Base-by-base conservation (phyloP, 2,113 vertebrate species). In the Bagarius yarrelli region DNA sequence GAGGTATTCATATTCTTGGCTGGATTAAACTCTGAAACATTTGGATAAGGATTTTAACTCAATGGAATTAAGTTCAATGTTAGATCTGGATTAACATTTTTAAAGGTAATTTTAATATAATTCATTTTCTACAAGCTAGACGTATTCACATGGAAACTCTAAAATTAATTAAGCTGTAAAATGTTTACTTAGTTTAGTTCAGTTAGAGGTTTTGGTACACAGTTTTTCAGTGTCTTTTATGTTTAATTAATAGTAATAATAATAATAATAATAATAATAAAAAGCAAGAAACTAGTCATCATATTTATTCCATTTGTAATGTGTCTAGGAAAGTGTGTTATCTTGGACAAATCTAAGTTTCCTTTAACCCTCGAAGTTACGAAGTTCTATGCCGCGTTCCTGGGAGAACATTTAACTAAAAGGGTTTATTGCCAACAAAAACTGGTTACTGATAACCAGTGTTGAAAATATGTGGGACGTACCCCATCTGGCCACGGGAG, bases 11-110 rank as follows among this genome's bases (percentile, higher is more conserved):
- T 66, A 66, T 66, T 66, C 30, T 66, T 36, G 32, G 18, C 63
- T 36, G 32, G 63, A 66, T 66, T 66, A 36, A 66, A 66, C 63
- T 32, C 32, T 66, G 32, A 66, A 36, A 19, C 63, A 66, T 66
- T 36, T 66, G 63, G 18, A 66, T 66, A 66, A 66, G 63, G 63
- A 66, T 64, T 64, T 64, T 64, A 64, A 64, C 61, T 64, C 32
- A 23, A 11, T 0, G 8, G 63, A 66, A 66, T 66, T 34, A 36
- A 36, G 32, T 21, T 66, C 19, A 36, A 66, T 66, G 32, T 66
- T 66, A 66, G 63, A 66, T 32, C 32, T 21, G 30, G 63, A 66
- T 53, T 19, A 53, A 78, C 18, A 30, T 27, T 61, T 63, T 14
- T 63, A 77, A n/a, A 59, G 56, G 56, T 76, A 32, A 60, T 16